Percentiles rank a stretch among this genome's conserved stretches.
phyloP scores from a whole-genome alignment of 2,113 vertebrate genomes.

The Cavia aperea region DNA sequence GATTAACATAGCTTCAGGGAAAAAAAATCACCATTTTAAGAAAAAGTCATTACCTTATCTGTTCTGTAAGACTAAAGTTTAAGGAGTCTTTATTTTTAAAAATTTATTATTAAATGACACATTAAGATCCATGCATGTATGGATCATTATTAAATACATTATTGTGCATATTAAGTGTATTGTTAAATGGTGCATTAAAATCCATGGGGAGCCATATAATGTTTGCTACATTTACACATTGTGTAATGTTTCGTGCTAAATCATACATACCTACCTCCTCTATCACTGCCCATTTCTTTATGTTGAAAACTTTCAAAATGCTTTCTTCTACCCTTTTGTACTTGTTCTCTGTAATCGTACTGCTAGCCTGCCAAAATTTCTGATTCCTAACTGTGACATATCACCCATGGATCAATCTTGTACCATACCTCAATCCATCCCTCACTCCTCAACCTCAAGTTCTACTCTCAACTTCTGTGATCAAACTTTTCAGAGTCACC shows the following conservation, averaged over 20 bases:
- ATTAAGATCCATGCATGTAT: neutral
- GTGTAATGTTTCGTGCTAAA: neutral
- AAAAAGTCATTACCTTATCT: neutral
- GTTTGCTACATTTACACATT: neutral
- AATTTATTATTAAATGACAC: neutral
- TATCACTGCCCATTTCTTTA: neutral
- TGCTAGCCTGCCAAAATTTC: neutral
- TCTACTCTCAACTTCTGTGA: neutral
- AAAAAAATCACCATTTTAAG: neutral
- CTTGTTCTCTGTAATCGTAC: neutral
- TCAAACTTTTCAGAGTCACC: neutral
- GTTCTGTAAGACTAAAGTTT: constrained; percentile 14
- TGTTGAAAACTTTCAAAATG: neutral
- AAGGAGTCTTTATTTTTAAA: neutral
- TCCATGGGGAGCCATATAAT: neutral
- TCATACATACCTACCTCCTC: neutral
- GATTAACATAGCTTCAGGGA: neutral
- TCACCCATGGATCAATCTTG: neutral
- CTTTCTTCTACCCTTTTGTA: neutral
- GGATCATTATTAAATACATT: no score
- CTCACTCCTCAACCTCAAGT: neutral
- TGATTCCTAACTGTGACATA: neutral
- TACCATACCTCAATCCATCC: neutral
- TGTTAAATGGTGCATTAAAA: neutral
- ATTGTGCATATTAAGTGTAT: neutral